phyloP scores from a whole-genome alignment of 1,140 invertebrate species.

The Portunus trituberculatus region DNA sequence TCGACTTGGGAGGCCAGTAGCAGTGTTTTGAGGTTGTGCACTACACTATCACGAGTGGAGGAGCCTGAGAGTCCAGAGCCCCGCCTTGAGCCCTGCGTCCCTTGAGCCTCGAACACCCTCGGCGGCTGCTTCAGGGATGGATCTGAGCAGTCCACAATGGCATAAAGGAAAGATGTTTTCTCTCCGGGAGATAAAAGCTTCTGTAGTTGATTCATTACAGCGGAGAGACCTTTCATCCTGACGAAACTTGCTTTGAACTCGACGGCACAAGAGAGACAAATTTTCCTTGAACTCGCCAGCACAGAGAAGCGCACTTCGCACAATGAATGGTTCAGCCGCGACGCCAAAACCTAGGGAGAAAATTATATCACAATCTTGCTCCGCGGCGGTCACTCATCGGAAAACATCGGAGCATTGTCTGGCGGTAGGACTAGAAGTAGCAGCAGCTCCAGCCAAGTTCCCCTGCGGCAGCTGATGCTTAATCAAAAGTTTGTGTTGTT shows the following conservation, averaged over 20 bases:
- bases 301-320: background rate
- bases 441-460: background rate
- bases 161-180: background rate
- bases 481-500: conserved; percentile 4
- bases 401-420: conserved; percentile 10
- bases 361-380: background rate
- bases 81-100: background rate
- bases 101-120: background rate
- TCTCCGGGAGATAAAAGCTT: background rate
- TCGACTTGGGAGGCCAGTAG: background rate
- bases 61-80: background rate
- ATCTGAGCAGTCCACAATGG: background rate
- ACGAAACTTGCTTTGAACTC: background rate
- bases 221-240: background rate
- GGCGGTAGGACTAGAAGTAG: background rate
- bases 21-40: conserved; percentile 3
- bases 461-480: background rate
- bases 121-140: background rate
- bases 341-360: background rate
- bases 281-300: background rate
- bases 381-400: background rate
- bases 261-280: background rate
- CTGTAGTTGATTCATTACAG: background rate
- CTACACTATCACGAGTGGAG: background rate
- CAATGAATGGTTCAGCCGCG: background rate